Percentiles rank a stretch among this genome's conserved stretches.
Evolutionary conservation across 2,888 invertebrate species (phyloP).

Genomic region (Meteorus colon): DNA sequence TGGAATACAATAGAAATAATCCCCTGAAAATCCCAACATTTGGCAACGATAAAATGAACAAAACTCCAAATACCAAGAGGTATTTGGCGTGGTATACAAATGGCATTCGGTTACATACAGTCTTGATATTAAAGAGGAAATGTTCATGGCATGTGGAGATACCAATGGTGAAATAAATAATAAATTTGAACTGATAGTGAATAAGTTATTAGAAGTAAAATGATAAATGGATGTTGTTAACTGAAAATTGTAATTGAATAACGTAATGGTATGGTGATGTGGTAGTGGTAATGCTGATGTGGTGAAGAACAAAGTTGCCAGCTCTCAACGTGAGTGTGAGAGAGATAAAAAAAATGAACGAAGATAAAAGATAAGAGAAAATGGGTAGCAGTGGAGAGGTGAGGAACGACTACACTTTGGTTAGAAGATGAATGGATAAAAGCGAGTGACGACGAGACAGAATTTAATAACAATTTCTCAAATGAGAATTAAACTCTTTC

Average conservation of each 20-base stretch:
- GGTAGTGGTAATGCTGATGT: background rate
- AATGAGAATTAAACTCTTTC: conserved; percentile 63
- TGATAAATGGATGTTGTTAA: conserved; percentile 8
- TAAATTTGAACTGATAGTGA: background rate
- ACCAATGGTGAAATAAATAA: too few species aligned
- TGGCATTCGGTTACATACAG: background rate
- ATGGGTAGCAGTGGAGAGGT: conserved; percentile 2
- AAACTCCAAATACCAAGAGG: background rate
- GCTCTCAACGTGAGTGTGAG: background rate
- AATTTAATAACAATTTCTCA: conserved; percentile 67
- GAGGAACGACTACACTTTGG: background rate
- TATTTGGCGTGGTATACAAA: background rate
- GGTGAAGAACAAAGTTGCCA: background rate
- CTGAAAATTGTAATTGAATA: conserved; percentile 33
- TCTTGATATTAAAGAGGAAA: background rate
- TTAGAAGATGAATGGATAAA: conserved; percentile 33
- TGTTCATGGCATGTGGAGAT: background rate
- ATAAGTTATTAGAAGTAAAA: background rate
- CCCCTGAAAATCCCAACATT: background rate
- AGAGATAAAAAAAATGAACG: conserved; percentile 5
- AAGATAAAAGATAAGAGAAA: conserved; percentile 8
- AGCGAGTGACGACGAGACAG: conserved; percentile 44
- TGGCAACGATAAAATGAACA: background rate
- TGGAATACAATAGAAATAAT: background rate
- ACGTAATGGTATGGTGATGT: conserved; percentile 14